These are phyloP conservation scores for Alloplasta piceator DNA, from an alignment of 2,888 invertebrate genomes.

Conservation along the genomic window DNA sequence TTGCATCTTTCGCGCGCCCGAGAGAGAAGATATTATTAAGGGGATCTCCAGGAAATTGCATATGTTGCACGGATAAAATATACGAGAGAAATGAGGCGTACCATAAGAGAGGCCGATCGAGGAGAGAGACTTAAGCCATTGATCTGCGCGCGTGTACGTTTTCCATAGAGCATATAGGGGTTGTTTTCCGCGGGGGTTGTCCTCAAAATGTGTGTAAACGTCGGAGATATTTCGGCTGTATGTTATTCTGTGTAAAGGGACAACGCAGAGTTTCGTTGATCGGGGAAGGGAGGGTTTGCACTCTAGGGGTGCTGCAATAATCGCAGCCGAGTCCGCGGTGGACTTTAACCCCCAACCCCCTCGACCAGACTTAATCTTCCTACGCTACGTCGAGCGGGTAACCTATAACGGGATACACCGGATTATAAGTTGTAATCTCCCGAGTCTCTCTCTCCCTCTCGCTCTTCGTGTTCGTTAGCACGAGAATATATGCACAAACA, in stretches of 20 bases:
- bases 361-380: conserved; percentile 75
- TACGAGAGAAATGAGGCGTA: conserved; percentile 74
- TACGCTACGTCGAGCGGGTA: conserved; percentile 72
- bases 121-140: conserved; percentile 58
- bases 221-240: conserved; percentile 33
- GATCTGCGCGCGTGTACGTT: conserved; percentile 24
- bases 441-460: conserved; percentile 11
- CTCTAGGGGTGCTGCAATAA: conserved; percentile 6
- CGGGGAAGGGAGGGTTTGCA: conserved; percentile 11
- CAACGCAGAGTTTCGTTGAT: conserved; percentile 34
- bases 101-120: conserved; percentile 59
- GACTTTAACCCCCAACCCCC: conserved; percentile 35
- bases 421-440: conserved; percentile 80
- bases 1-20: conserved; percentile 26
- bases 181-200: conserved; percentile 64
- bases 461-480: conserved; percentile 67
- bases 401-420: conserved; percentile 77
- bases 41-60: conserved; percentile 62
- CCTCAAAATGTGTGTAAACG: conserved; percentile 41
- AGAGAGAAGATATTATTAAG: conserved; percentile 56
- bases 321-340: conserved; percentile 16
- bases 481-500: conserved; percentile 37
- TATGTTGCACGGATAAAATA: conserved; percentile 61
- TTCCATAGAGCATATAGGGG: conserved; percentile 13
- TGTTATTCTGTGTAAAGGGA: conserved; percentile 39